Evolutionary conservation across 2,888 invertebrate species (phyloP).

Genomic region (Lissocephala sabroskyi): DNA sequence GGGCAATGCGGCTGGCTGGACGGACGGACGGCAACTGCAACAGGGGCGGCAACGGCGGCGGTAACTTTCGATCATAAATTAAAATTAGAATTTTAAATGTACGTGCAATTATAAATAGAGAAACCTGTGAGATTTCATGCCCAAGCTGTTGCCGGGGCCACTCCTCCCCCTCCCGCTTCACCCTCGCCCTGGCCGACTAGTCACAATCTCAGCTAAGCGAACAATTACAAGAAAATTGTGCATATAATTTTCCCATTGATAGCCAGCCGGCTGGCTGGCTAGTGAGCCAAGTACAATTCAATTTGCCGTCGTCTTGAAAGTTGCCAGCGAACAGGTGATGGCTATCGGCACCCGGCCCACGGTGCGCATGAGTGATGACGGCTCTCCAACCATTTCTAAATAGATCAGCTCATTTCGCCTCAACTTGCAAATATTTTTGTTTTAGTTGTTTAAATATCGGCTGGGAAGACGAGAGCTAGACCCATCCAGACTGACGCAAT

Average conservation of each 20-base stretch:
- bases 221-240: constrained; percentile 57
- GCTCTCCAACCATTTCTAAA: constrained; percentile 16
- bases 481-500: too few species aligned
- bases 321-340: constrained; percentile 8
- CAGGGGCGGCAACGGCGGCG: constrained; percentile 19
- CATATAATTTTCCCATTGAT: constrained; percentile 35
- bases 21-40: constrained; percentile 36
- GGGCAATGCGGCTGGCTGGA: too few species aligned
- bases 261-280: too few species aligned
- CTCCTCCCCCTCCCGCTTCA: background rate
- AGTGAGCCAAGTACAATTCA: constrained; percentile 27
- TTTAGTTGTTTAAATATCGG: constrained; percentile 1
- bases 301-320: background rate
- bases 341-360: constrained; percentile 9
- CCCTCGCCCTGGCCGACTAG: too few species aligned
- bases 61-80: constrained; percentile 60
- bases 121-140: constrained; percentile 64
- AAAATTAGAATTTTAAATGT: constrained; percentile 61
- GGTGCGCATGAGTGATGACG: constrained; percentile 34
- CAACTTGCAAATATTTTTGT: background rate
- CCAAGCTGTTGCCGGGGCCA: constrained; percentile 28
- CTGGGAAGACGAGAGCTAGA: too few species aligned
- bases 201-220: constrained; percentile 6
- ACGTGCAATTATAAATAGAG: constrained; percentile 45
- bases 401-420: too few species aligned